Base-by-base conservation (phyloP, 2,888 invertebrate species). In the Axea sp. region DNA sequence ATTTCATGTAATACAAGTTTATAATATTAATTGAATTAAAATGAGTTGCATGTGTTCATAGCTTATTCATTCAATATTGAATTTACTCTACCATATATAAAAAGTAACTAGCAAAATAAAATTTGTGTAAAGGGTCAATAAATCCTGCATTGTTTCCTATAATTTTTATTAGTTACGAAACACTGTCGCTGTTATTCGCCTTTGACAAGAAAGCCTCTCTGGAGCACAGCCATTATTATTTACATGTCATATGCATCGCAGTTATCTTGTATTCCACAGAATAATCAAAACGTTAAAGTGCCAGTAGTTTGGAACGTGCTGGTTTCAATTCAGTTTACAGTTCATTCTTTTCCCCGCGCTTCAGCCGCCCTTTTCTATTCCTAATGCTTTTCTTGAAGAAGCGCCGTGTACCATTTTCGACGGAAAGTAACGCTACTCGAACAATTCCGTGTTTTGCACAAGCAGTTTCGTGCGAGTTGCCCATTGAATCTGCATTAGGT, bases 401-500 rank as follows among this genome's bases (percentile, higher is more conserved):
- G 9, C n/a, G 31, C 7, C 9, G 11, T 5, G 41, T 11, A 12
- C 12, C 45, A 28, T 28, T 45, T 7, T 31, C 5, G 11, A 7
- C 30, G 17, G 17, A 30, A 28, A 47, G 45, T 30, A 30, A 47
- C n/a, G 45, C 11, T 45, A 26, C 26, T 19, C 8, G 41, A 22
- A 43, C 43, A 43, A 43, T 43, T n/a, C n/a, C 26, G 1, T 8
- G 43, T 47, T 47, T 3, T 19, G 30, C 28, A 15, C 28, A 30
- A 31, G 11, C 4, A 31, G 19, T 28, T 43, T 28, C 26, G n/a
- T 9, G 8, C 43, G 15, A 43, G 28, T 8, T 43, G 26, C 47
- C 19, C 47, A 31, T 11, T 19, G 31, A 31, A 47, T 31, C 7
- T 47, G 15, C 45, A 28, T 28, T 30, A 28, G 30, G 9, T 30